Evolutionary conservation across 2,797 vertebrate species (phyloP), one percentile per base, ranked within the genome.

Genomic region (Anabacerthia variegaticeps): DNA sequence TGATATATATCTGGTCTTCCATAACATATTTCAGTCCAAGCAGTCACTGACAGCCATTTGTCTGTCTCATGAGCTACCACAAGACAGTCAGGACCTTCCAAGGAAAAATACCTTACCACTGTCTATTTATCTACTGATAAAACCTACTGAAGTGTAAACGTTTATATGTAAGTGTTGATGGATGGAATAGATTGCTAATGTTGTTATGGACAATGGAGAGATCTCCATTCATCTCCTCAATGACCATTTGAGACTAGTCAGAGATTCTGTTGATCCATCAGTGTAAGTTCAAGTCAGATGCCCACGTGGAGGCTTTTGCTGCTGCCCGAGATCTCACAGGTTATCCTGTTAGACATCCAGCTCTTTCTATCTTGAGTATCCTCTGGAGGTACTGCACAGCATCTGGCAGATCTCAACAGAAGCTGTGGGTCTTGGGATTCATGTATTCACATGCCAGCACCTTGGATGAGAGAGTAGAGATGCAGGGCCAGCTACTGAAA

Each of bases 361-460:
- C 37, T 41, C 19, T 41, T 62, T 61, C 59, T 39, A 28, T 39
- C 36, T 39, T 28, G 27, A 62, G 27, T 41, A 62, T 62, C 13
- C 59, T 13, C 59, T 62, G 37, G 37, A 62, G 27, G 27, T 41
- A 41, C 37, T 41, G 59, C 20, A 20, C 13, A 62, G 37, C 19
- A 62, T 21, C 27, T 62, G 37, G 4, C 59, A 62, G 27, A 13
- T 62, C 37, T 21, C 19, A 62, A 27, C 27, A 62, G 59, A 61
- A 30, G 37, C 27, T 41, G 27, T 21, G 27, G 19, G 19, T 62
- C 19, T 62, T 41, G 27, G 19, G 19, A 10, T 41, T 62, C 27
- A 62, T 20, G 16, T 19, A 22, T 12, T 6, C 6, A 16, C 26
- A 8, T 1, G 0, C 6, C 62, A 69, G 21, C 21, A 66, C 8